A percentile compares a stretch with the other conserved stretches of the same genome.
These are phyloP conservation scores for Neocrepidodera transversa DNA, from an alignment of 2,888 invertebrate species.

Conservation along the genomic window DNA sequence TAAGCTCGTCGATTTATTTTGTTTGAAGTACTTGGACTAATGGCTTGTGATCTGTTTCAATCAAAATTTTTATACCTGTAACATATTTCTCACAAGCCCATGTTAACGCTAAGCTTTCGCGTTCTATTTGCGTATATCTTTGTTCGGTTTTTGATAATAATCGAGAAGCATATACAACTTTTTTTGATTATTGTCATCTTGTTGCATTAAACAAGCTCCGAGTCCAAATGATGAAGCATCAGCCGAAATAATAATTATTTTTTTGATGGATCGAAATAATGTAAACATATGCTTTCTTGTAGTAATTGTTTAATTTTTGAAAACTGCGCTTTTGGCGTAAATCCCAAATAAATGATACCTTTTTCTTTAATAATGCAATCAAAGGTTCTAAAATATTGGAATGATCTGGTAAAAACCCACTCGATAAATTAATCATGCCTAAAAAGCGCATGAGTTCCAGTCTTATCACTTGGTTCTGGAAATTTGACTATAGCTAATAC, in stretches of 20 bases:
- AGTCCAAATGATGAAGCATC: conserved; percentile 28
- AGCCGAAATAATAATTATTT: conserved; percentile 3
- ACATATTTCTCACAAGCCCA: conserved; percentile 41
- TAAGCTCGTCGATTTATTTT: conserved; percentile 49
- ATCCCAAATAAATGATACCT: conserved; percentile 1
- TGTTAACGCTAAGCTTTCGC: conserved; percentile 13
- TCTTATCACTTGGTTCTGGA: conserved; percentile 39
- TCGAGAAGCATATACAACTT: conserved; percentile 25
- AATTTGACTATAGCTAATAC: no score
- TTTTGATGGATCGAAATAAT: conserved; percentile 18
- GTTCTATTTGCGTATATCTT: no score
- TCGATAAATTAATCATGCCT: conserved; percentile 31
- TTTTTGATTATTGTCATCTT: conserved; percentile 16
- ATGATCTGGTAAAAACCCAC: conserved; percentile 2
- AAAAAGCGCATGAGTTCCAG: conserved; percentile 34
- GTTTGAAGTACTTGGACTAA: no score
- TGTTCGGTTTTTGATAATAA: conserved; percentile 7
- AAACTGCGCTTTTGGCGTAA: conserved; percentile 16
- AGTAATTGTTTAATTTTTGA: conserved; percentile 21
- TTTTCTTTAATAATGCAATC: not conserved
- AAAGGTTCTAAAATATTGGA: conserved; percentile 8
- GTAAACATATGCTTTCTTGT: conserved; percentile 15
- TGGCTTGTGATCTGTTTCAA: conserved; percentile 33
- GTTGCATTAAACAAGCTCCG: conserved; percentile 13
- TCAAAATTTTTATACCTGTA: conserved; percentile 36